Evolutionary conservation across 2,888 invertebrate genomes (phyloP).

Genomic region (Amphipoea oculea): DNA sequence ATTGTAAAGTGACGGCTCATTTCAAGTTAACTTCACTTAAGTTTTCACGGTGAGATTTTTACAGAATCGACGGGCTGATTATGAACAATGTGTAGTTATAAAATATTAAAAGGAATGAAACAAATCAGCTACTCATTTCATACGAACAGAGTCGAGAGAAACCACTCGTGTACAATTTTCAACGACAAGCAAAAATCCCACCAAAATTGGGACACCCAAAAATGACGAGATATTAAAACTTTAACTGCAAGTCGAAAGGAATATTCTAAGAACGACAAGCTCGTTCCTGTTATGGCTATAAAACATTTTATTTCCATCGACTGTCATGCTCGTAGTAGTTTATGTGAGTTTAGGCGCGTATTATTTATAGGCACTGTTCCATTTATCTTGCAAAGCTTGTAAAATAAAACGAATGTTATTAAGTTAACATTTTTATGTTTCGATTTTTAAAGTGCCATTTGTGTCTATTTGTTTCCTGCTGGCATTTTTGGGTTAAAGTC

Average conservation of each 20-base stretch:
- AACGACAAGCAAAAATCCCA: slow-evolving; percentile 28
- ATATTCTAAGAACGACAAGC: slow-evolving; percentile 62
- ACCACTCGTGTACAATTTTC: not conserved
- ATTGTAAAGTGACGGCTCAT: too few relatives aligned
- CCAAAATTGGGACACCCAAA: slow-evolving; percentile 5
- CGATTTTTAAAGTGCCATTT: slow-evolving; percentile 35
- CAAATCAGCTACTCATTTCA: not conserved
- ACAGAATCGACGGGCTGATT: not conserved
- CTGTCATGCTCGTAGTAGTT: slow-evolving; percentile 63
- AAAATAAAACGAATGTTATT: slow-evolving; percentile 60
- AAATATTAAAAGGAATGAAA: not conserved
- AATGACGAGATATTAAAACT: slow-evolving; percentile 45
- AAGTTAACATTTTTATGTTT: slow-evolving; percentile 34
- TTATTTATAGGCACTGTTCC: slow-evolving; percentile 61
- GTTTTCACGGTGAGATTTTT: too few relatives aligned
- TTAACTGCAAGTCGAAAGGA: slow-evolving; percentile 49
- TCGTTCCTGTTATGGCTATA: slow-evolving; percentile 62
- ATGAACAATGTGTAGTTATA: not conserved
- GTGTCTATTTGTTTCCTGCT: slow-evolving; percentile 23
- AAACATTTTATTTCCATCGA: slow-evolving; percentile 69
- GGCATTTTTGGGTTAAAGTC: slow-evolving; percentile 16
- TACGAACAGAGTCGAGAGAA: not conserved
- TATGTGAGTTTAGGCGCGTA: slow-evolving; percentile 64
- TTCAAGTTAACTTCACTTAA: too few relatives aligned
- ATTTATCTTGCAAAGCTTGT: slow-evolving; percentile 64